phyloP scores from a whole-genome alignment of 2,888 invertebrate species.

The Orthosia gothica region DNA sequence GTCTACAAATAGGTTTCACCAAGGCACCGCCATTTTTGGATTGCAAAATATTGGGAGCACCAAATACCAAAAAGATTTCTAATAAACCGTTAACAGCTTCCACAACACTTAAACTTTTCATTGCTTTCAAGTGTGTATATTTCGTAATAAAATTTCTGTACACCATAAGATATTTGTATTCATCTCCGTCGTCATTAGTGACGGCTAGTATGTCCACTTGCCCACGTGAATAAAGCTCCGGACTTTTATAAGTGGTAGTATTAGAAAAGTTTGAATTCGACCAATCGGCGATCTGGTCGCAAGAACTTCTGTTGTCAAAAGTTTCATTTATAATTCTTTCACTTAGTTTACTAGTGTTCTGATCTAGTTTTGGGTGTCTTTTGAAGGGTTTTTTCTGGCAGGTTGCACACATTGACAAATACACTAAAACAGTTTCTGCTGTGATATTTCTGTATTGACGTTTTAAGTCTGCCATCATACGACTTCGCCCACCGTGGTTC shows the following conservation, averaged over 20 bases:
- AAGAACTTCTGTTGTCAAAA: conserved; percentile 25
- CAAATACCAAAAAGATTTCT: conserved; percentile 80
- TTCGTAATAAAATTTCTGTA: conserved; percentile 77
- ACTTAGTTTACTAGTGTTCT: conserved; percentile 20
- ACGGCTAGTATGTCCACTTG: conserved; percentile 80
- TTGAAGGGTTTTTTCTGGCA: conserved; percentile 72
- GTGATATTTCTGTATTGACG: conserved; percentile 79
- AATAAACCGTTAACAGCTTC: conserved; percentile 76
- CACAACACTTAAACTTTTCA: conserved; percentile 74
- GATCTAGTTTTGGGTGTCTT: conserved; percentile 46
- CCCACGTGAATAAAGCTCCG: conserved; percentile 77
- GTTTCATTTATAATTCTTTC: conserved; percentile 36
- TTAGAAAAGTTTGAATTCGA: conserved; percentile 34
- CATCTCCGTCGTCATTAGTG: conserved; percentile 72
- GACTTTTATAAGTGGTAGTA: conserved; percentile 60
- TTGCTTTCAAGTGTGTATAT: conserved; percentile 77
- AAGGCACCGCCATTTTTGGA: conserved; percentile 78
- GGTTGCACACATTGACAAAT: conserved; percentile 74
- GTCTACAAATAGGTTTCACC: conserved; percentile 76
- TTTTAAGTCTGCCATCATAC: conserved; percentile 77
- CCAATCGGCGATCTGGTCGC: conserved; percentile 37
- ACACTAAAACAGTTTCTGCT: conserved; percentile 75
- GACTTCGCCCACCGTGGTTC: conserved; percentile 78
- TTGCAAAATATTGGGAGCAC: conserved; percentile 81
- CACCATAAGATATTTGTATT: conserved; percentile 79